Percentiles rank a stretch among this genome's conserved stretches.
These are phyloP conservation scores for Scarus forsteni DNA, from an alignment of 2,797 vertebrate species.

Conservation along the genomic window DNA sequence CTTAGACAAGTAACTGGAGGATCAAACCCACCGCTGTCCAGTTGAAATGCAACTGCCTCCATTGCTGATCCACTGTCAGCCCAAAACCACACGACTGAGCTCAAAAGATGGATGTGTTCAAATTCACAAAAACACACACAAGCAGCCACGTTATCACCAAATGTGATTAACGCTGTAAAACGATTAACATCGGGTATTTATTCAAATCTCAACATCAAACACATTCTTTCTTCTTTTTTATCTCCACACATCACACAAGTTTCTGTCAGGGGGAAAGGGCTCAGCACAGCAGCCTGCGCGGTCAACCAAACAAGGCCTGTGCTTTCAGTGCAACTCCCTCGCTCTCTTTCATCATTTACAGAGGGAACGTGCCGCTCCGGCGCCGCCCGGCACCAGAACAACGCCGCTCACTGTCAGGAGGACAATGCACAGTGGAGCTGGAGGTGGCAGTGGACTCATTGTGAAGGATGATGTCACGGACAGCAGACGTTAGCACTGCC, in stretches of 20 bases:
- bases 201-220: conserved; percentile 75
- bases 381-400: conserved; percentile 55
- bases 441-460: conserved; percentile 73
- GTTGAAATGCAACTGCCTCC: too few species aligned
- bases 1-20: too few species aligned
- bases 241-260: conserved; percentile 70
- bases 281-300: conserved; percentile 42
- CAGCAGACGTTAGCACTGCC: conserved; percentile 54
- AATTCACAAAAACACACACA: neutral
- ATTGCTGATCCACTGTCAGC: too few species aligned
- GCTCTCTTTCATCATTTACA: conserved; percentile 79
- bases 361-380: conserved; percentile 76
- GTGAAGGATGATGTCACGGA: conserved; percentile 68
- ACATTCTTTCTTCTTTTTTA: conserved; percentile 68
- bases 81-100: conserved; percentile 11
- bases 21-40: too few species aligned
- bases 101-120: conserved; percentile 19
- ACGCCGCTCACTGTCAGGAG: conserved; percentile 56
- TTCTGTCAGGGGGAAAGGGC: conserved; percentile 67
- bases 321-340: conserved; percentile 53
- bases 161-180: conserved; percentile 69
- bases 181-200: conserved; percentile 72
- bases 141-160: conserved; percentile 48
- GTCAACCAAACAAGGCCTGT: conserved; percentile 58
- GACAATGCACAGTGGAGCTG: conserved; percentile 71